Conservation (phyloP, 2,888 invertebrate species). For the Dicranocentrus wangi region DNA sequence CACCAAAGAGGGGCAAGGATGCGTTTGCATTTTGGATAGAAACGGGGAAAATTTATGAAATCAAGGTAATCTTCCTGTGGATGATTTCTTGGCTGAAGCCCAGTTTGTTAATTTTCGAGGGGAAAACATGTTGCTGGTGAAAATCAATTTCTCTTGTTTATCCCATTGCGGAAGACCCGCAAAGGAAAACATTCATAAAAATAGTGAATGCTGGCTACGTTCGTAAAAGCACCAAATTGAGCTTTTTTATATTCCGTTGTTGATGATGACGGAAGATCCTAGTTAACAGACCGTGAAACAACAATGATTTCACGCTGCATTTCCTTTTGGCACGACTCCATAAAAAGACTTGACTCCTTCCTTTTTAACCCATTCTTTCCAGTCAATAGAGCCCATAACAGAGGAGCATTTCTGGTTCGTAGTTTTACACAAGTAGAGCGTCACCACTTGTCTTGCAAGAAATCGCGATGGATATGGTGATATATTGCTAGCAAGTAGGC, state of each 20-base stretch:
- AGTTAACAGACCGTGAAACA: constrained; percentile 31
- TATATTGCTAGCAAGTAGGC: too few relatives aligned
- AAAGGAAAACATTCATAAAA: background rate
- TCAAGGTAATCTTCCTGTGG: too few relatives aligned
- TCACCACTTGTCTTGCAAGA: background rate
- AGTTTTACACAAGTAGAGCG: background rate
- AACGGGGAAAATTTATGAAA: too few relatives aligned
- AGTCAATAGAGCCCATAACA: constrained; percentile 28
- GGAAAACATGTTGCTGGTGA: too few relatives aligned
- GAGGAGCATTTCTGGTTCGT: too few relatives aligned
- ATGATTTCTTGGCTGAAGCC: too few relatives aligned
- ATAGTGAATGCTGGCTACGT: too few relatives aligned
- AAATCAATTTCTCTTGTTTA: too few relatives aligned
- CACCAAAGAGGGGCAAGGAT: too few relatives aligned
- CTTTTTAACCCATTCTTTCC: constrained; percentile 25
- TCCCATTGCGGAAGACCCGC: background rate
- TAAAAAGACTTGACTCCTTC: constrained; percentile 20
- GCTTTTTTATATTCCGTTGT: background rate
- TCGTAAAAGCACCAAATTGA: too few relatives aligned
- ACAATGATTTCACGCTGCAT: constrained; percentile 50
- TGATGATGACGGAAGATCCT: constrained; percentile 32
- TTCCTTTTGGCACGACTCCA: constrained; percentile 43
- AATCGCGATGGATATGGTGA: background rate
- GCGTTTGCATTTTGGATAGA: too few relatives aligned
- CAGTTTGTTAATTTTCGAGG: too few relatives aligned